A percentile compares a stretch with the other conserved stretches of the same genome.
These are phyloP conservation scores for Gastrophysa polygoni DNA, from an alignment of 2,888 invertebrate genomes.

Conservation along the genomic window DNA sequence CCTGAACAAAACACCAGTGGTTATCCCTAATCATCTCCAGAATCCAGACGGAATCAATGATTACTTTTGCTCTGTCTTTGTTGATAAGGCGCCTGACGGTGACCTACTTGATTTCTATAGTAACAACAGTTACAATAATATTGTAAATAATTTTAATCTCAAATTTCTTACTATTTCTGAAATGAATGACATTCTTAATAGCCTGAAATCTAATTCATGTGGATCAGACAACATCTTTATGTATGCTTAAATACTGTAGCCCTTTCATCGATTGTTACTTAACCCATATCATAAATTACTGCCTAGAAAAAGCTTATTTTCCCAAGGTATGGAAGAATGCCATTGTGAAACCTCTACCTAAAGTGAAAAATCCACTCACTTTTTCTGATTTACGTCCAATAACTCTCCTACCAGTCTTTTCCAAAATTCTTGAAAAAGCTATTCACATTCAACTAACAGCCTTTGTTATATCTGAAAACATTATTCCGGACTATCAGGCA, in stretches of 20 bases:
- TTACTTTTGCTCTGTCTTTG: background rate
- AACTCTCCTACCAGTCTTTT: background rate
- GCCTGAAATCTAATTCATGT: background rate
- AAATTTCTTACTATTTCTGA: background rate
- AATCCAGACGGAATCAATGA: background rate
- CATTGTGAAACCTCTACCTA: slow-evolving; percentile 1
- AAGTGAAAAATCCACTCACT: slow-evolving; percentile 1
- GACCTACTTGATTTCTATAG: background rate
- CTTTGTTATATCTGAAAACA: background rate
- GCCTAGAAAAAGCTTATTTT: slow-evolving; percentile 6
- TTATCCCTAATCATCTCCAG: background rate
- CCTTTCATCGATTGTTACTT: slow-evolving; percentile 7
- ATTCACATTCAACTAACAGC: slow-evolving; percentile 3
- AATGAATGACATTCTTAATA: background rate
- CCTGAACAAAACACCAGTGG: slow-evolving; percentile 1
- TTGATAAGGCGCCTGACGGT: background rate
- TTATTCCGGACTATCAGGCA: slow-evolving; percentile 4
- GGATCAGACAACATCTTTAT: background rate
- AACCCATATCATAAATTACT: slow-evolving; percentile 6
- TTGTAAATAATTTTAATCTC: background rate
- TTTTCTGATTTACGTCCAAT: slow-evolving; percentile 1
- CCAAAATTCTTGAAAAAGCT: background rate
- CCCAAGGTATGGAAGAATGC: background rate
- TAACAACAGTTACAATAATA: background rate
- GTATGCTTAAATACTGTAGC: slow-evolving; percentile 11